Evolutionary conservation across 2,888 invertebrate species (phyloP).

Genomic region (Yponomeuta sedellus): DNA sequence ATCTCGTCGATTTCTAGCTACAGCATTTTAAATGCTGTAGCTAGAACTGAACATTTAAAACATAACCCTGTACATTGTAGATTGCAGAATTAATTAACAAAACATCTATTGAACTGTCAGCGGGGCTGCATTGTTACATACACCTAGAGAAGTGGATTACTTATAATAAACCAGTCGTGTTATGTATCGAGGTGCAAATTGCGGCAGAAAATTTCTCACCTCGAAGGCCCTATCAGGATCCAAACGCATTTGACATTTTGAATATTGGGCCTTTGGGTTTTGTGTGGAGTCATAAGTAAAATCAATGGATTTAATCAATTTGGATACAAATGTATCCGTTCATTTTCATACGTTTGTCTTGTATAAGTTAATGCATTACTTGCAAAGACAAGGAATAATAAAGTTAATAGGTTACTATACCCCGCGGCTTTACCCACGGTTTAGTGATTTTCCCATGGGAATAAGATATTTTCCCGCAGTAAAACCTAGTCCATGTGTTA

Average conservation of each 20-base stretch:
- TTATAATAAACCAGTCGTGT: conserved; percentile 1
- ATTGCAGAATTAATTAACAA: not conserved
- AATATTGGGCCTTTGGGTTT: not conserved
- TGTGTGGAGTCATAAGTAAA: not conserved
- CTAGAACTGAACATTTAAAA: not conserved
- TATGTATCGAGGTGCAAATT: conserved; percentile 3
- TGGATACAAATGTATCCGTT: no score
- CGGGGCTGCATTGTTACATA: not conserved
- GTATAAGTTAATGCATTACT: no score
- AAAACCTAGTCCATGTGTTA: no score
- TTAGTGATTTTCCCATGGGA: no score
- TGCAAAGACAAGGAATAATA: no score
- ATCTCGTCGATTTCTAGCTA: no score
- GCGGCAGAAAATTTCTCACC: not conserved
- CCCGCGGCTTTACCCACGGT: no score
- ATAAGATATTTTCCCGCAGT: no score
- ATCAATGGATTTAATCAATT: no score
- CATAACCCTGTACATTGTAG: not conserved
- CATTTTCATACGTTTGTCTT: no score
- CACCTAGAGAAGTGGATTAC: not conserved
- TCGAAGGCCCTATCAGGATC: not conserved
- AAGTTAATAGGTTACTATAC: no score
- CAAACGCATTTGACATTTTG: not conserved
- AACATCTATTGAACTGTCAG: not conserved
- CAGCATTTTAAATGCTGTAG: no score